Conservation (phyloP, 2,113 vertebrate genomes). For the Calcarius ornatus region DNA sequence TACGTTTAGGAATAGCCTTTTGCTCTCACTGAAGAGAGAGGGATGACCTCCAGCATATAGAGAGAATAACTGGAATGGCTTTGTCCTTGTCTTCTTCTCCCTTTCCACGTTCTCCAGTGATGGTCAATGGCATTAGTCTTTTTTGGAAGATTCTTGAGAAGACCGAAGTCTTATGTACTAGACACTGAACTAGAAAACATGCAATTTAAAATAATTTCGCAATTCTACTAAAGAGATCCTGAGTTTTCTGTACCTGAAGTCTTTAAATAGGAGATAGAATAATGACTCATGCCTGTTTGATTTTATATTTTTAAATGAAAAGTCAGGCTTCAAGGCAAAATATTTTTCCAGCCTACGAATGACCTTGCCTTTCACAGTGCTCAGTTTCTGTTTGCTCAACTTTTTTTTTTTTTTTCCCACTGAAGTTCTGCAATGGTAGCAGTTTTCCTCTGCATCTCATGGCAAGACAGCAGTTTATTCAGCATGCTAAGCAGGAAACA, state of each 20-base stretch:
- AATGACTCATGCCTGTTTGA: background rate
- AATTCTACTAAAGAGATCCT: background rate
- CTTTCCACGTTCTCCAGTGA: background rate
- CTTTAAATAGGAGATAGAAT: background rate
- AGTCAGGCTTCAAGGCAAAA: background rate
- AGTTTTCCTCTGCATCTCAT: background rate
- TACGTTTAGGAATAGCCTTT: background rate
- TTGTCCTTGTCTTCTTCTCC: background rate
- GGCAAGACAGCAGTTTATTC: background rate
- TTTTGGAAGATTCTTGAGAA: background rate
- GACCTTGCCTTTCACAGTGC: background rate
- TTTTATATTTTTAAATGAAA: background rate
- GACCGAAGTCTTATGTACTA: background rate
- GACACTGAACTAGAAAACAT: background rate
- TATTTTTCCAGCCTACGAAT: background rate
- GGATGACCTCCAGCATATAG: background rate
- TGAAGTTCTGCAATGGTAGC: background rate
- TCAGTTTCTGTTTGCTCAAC: background rate
- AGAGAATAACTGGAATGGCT: background rate
- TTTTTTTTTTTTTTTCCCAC: background rate
- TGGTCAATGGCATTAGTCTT: background rate
- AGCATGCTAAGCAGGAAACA: background rate
- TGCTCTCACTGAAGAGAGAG: background rate
- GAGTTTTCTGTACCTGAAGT: background rate
- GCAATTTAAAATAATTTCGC: background rate